A percentile compares a stretch with the other conserved stretches of the same genome.
phyloP scores from a whole-genome alignment of 1,140 invertebrate genomes.

The Phymastichus coffea region DNA sequence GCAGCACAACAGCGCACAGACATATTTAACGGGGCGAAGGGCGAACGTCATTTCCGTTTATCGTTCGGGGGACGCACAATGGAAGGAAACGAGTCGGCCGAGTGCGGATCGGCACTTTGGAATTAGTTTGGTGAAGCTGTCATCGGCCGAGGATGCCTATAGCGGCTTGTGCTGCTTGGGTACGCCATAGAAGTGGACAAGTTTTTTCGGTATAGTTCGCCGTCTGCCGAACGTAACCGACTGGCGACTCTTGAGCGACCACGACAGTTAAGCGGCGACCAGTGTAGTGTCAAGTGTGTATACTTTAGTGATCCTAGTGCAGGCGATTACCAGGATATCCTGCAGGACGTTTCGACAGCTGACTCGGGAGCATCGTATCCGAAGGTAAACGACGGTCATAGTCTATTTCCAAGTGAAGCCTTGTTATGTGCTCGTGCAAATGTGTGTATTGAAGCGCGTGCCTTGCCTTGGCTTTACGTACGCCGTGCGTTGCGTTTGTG shows the following conservation, averaged over 20 bases:
- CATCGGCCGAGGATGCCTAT: constrained; percentile 18
- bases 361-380: too few relatives aligned
- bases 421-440: constrained; percentile 12
- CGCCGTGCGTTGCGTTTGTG: too few relatives aligned
- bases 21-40: too few relatives aligned
- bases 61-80: constrained; percentile 39
- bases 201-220: constrained; percentile 23
- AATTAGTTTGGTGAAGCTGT: constrained; percentile 22
- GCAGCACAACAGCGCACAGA: too few relatives aligned
- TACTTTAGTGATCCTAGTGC: too few relatives aligned
- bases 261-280: not conserved
- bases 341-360: too few relatives aligned
- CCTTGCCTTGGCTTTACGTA: too few relatives aligned
- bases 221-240: constrained; percentile 14
- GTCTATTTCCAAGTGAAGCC: not conserved
- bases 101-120: constrained; percentile 15
- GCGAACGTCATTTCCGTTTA: constrained; percentile 38
- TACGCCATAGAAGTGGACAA: not conserved
- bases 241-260: not conserved
- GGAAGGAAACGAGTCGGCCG: constrained; percentile 31
- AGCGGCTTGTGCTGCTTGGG: not conserved
- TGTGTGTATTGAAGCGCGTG: too few relatives aligned
- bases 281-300: too few relatives aligned
- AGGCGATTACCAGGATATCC: too few relatives aligned
- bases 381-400: too few relatives aligned